phyloP scores from a whole-genome alignment of 2,113 vertebrate genomes.

The Scomber japonicus region DNA sequence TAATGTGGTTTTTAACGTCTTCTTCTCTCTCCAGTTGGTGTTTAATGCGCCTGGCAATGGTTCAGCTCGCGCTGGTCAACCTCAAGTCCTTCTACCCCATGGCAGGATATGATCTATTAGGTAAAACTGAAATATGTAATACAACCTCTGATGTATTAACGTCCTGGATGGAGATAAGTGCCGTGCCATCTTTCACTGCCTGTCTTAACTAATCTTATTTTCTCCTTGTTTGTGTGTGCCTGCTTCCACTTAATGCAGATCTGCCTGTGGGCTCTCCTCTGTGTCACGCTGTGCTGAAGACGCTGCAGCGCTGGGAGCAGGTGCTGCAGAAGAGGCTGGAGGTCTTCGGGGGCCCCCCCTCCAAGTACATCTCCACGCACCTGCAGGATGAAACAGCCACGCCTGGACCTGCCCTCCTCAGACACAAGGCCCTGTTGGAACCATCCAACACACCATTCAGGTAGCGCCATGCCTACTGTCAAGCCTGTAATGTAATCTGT shows the following conservation, averaged over 20 bases:
- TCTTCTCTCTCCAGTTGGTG: slow-evolving; percentile 89
- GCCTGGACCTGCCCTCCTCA: slow-evolving; percentile 93
- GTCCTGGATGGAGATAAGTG: slow-evolving; percentile 23
- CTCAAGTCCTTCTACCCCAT: slow-evolving; percentile 96
- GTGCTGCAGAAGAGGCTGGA: slow-evolving; percentile 94
- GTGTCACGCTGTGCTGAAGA: slow-evolving; percentile 94
- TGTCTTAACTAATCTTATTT: slow-evolving; percentile 33
- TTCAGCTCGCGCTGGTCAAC: slow-evolving; percentile 94
- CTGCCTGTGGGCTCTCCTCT: slow-evolving; percentile 95
- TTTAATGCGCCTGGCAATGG: slow-evolving; percentile 97
- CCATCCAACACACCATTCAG: slow-evolving; percentile 97
- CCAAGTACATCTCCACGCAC: slow-evolving; percentile 90
- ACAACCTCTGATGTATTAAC: slow-evolving; percentile 3
- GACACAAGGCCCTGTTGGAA: slow-evolving; percentile 95
- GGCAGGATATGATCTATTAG: slow-evolving; percentile 96
- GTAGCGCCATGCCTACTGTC: slow-evolving; percentile 66
- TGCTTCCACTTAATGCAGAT: slow-evolving; percentile 82
- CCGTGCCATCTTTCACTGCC: slow-evolving; percentile 16
- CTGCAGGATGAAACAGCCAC: slow-evolving; percentile 87
- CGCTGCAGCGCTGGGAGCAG: slow-evolving; percentile 97
- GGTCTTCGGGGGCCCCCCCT: slow-evolving; percentile 92
- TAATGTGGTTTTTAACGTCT: slow-evolving; percentile 23
- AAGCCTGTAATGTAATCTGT: too few relatives aligned
- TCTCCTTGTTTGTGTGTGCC: slow-evolving; percentile 14
- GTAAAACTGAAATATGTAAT: slow-evolving; percentile 81